Evolutionary conservation across 1,140 invertebrate species (phyloP).

Genomic region (Hypothenemus hampei): DNA sequence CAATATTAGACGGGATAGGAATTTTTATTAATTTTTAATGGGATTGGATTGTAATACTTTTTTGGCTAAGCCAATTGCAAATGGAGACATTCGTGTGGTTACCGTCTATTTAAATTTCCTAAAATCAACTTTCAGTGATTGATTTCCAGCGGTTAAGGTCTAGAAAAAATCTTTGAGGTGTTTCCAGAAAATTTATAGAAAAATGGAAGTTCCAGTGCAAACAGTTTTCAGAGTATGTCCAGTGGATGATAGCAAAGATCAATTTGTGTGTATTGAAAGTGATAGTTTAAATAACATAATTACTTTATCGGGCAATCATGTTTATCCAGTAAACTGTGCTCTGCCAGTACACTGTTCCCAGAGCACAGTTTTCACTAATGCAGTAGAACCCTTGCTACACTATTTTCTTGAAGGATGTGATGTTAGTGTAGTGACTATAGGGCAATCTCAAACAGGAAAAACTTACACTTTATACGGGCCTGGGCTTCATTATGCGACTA

Average conservation of each 20-base stretch:
- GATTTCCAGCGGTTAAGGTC: too few relatives aligned
- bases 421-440: conserved; percentile 71
- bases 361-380: conserved; percentile 46
- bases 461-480: conserved; percentile 74
- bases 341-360: conserved; percentile 53
- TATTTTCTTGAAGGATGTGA: conserved; percentile 65
- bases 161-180: too few relatives aligned
- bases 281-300: conserved; percentile 52
- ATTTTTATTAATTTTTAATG: too few relatives aligned
- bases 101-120: too few relatives aligned
- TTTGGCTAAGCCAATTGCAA: too few relatives aligned
- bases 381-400: conserved; percentile 52
- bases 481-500: conserved; percentile 60
- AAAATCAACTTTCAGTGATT: too few relatives aligned
- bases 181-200: neutral
- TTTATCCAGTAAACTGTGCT: conserved; percentile 56
- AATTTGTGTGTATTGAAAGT: conserved; percentile 51
- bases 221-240: conserved; percentile 41
- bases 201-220: conserved; percentile 42
- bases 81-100: too few relatives aligned
- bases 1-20: too few relatives aligned
- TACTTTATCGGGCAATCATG: conserved; percentile 52
- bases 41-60: too few relatives aligned
- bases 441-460: conserved; percentile 72
- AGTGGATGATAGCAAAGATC: conserved; percentile 32